Conservation (phyloP, 2,888 invertebrate species). For the Hydroisotoma schaefferi region DNA sequence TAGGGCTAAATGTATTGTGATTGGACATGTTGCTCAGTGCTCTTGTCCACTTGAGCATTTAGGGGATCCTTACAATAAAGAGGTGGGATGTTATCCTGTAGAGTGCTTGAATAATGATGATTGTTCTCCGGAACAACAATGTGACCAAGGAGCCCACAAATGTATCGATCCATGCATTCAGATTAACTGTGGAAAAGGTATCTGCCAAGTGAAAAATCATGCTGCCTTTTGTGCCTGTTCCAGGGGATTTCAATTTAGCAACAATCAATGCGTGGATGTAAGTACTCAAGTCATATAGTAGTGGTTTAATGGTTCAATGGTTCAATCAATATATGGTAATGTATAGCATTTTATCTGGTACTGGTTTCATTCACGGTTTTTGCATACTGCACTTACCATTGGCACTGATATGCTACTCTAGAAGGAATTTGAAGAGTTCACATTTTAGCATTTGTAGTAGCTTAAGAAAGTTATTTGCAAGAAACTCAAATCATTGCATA, state of each 20-base stretch:
- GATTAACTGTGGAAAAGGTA: slow-evolving; percentile 74
- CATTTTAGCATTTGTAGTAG: too few species aligned
- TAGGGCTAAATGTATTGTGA: slow-evolving; percentile 71
- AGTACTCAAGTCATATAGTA: too few species aligned
- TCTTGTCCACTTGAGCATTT: slow-evolving; percentile 75
- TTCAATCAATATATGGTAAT: too few species aligned
- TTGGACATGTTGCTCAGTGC: slow-evolving; percentile 63
- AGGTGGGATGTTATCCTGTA: slow-evolving; percentile 81
- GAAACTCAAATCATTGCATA: too few species aligned
- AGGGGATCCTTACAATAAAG: slow-evolving; percentile 72
- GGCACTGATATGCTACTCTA: too few species aligned
- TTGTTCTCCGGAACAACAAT: slow-evolving; percentile 26
- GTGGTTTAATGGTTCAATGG: too few species aligned
- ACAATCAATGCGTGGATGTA: slow-evolving; percentile 67
- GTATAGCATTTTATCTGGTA: too few species aligned
- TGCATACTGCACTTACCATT: not conserved
- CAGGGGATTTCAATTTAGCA: slow-evolving; percentile 65
- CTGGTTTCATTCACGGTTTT: too few species aligned
- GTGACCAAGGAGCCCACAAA: slow-evolving; percentile 44
- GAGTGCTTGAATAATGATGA: slow-evolving; percentile 73
- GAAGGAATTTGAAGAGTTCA: too few species aligned
- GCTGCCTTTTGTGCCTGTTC: slow-evolving; percentile 70
- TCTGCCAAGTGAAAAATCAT: slow-evolving; percentile 70
- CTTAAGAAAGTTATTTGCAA: too few species aligned
- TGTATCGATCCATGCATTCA: slow-evolving; percentile 69